Conservation (phyloP, 1,140 invertebrate species). For the Portunus trituberculatus region DNA sequence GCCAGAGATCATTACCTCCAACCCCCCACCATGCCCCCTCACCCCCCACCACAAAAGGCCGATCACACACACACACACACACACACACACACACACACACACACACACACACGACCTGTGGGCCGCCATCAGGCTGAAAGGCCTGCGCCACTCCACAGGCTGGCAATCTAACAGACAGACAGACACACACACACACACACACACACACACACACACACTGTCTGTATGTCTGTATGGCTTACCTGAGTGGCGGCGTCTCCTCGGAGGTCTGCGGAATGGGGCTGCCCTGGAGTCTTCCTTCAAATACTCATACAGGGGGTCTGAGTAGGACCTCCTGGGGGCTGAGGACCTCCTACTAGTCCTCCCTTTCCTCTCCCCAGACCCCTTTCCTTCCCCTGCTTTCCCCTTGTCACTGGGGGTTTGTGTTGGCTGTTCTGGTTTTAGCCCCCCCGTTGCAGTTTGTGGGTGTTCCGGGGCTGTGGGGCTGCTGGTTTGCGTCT, state of each 20-base stretch:
- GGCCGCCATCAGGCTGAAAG: no score
- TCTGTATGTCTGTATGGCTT: background rate
- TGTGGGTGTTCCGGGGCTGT: background rate
- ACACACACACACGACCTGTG: background rate
- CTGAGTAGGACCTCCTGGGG: conserved; percentile 68
- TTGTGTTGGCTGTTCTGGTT: no score
- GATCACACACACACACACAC: conserved; percentile 1
- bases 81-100: conserved; percentile 26
- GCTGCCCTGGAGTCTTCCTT: conserved; percentile 43
- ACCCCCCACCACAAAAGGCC: background rate
- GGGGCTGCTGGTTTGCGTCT: background rate
- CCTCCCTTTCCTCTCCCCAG: background rate
- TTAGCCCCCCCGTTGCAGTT: no score
- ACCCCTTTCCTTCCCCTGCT: background rate
- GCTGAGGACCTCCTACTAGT: background rate
- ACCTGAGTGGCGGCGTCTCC: conserved; percentile 68
- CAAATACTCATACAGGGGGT: conserved; percentile 67
- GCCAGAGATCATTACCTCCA: no score
- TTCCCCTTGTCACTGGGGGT: background rate
- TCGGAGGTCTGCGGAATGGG: background rate
- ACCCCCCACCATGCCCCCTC: no score
- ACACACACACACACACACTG: no score
- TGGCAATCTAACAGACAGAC: no score
- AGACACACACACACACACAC: no score
- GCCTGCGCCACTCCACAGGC: no score